These are phyloP conservation scores for Oxyruncus cristatus DNA, from an alignment of 2,113 vertebrate genomes.

Conservation along the genomic window DNA sequence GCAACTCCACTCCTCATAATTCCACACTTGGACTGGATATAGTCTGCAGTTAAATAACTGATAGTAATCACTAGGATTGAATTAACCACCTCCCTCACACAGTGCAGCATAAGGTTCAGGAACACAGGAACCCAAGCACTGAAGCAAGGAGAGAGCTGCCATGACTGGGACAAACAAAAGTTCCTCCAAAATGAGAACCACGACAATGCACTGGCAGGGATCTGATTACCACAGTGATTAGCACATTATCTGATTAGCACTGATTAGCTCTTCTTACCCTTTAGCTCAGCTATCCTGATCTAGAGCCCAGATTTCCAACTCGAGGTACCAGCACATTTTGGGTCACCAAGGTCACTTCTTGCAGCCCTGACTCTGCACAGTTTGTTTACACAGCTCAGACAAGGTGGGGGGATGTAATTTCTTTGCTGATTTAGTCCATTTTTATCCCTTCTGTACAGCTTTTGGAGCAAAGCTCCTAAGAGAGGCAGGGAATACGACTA, in stretches of 20 bases:
- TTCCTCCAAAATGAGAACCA: neutral
- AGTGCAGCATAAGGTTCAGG: neutral
- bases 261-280: neutral
- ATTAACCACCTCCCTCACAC: neutral
- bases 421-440: neutral
- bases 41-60: neutral
- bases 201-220: neutral
- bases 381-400: neutral
- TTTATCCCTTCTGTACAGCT: neutral
- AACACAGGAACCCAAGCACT: neutral
- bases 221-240: rapidly evolving
- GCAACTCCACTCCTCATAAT: neutral
- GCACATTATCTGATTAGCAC: neutral
- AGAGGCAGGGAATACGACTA: neutral
- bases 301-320: neutral
- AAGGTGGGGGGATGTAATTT: neutral
- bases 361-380: neutral
- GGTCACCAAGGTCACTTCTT: neutral
- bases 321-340: neutral
- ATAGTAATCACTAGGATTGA: neutral
- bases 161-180: neutral
- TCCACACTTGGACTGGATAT: neutral
- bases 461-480: neutral
- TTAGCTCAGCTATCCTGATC: neutral
- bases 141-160: neutral